phyloP scores from a whole-genome alignment of 2,888 invertebrate genomes.

The Pristionchus mayeri region DNA sequence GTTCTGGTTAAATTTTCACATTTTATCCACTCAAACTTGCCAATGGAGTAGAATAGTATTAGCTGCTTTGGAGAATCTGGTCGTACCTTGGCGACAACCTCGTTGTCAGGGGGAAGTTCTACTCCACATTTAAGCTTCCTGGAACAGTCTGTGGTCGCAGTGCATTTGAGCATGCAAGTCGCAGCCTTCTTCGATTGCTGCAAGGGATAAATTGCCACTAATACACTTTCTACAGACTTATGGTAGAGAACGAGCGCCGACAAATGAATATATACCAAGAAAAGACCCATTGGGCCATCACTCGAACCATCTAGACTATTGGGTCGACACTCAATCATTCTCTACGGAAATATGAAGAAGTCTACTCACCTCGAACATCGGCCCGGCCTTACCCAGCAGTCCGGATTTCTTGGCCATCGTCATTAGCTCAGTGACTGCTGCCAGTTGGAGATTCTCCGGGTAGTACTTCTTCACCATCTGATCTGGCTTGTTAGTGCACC shows the following conservation, averaged over 20 bases:
- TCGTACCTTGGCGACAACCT: constrained; percentile 12
- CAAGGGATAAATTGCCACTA: too few species aligned
- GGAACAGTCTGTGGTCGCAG: background rate
- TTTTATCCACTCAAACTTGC: too few species aligned
- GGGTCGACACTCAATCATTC: too few species aligned
- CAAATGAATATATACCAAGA: too few species aligned
- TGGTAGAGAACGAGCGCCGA: too few species aligned
- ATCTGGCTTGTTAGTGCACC: constrained; percentile 9
- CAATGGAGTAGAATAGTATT: too few species aligned
- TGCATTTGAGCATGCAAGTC: constrained; percentile 32
- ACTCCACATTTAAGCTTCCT: constrained; percentile 30
- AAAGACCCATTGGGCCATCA: too few species aligned
- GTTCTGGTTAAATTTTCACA: too few species aligned
- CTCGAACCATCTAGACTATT: too few species aligned
- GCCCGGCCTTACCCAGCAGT: background rate
- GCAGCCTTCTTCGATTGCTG: background rate
- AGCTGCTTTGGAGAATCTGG: too few species aligned
- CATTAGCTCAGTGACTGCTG: constrained; percentile 32
- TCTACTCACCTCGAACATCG: constrained; percentile 25
- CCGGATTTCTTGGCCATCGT: constrained; percentile 24
- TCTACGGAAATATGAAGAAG: too few species aligned
- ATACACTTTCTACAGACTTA: too few species aligned
- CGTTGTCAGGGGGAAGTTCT: constrained; percentile 31
- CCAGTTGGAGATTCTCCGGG: constrained; percentile 43
- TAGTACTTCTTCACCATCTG: background rate